Evolutionary conservation across 2,113 vertebrate species (phyloP).

Genomic region (Rhinopomastus cyanomelas): DNA sequence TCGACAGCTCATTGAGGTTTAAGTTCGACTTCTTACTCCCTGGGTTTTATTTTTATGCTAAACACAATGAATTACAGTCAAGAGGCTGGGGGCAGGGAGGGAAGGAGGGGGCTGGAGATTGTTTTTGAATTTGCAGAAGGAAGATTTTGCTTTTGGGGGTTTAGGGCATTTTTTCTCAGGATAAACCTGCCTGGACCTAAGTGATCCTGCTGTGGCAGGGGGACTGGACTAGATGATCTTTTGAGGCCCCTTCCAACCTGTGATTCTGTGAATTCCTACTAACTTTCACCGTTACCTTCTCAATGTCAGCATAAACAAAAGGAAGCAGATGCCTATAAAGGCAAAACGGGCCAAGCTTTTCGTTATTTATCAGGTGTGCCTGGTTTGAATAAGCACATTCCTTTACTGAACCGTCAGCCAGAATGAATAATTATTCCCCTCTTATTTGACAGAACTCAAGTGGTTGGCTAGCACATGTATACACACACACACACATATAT

Average conservation of each 20-base stretch:
- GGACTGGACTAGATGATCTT: too few species aligned
- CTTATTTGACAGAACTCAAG: background rate
- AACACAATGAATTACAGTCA: too few species aligned
- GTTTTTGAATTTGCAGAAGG: background rate
- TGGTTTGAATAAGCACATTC: background rate
- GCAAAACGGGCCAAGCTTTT: background rate
- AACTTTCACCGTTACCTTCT: background rate
- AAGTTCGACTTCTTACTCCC: too few species aligned
- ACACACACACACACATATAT: too few species aligned
- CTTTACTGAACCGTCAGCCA: background rate
- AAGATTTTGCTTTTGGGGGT: background rate
- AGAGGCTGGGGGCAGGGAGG: too few species aligned
- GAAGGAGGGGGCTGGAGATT: too few species aligned
- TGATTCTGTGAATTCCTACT: too few species aligned
- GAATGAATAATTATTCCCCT: slow-evolving; percentile 13
- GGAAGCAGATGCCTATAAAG: background rate
- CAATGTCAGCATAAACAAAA: background rate
- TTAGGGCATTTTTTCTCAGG: background rate
- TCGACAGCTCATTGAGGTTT: too few species aligned
- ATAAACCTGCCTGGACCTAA: too few species aligned
- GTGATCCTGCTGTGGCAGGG: too few species aligned
- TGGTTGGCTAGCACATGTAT: background rate
- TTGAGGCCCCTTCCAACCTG: too few species aligned
- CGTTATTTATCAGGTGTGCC: background rate
- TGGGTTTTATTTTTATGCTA: too few species aligned